Evolutionary conservation across 2,888 invertebrate genomes (phyloP), one percentile per base, ranked within the genome.

Genomic region (Chalcosyrphus nemorum): DNA sequence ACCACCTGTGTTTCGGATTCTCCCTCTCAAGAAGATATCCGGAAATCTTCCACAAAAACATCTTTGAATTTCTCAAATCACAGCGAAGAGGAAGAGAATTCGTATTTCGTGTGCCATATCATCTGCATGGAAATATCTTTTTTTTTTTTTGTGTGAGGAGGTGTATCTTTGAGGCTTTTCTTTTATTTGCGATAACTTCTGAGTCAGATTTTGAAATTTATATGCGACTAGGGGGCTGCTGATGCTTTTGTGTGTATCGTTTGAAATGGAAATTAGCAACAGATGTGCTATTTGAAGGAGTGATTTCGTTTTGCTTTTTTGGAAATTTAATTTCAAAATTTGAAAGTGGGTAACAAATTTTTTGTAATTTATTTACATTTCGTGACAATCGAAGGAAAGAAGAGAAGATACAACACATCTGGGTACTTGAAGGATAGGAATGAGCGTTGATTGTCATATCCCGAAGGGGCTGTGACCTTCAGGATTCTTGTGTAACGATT

Each of bases 261-360:
- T 66, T 75, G 57, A 66, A 57, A 75, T 75, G 65, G 47, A 75
- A 66, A 75, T 66, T 66, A 75, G 75, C 43, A 75, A 75, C 75
- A 66, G 65, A 75, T 66, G 56, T 6, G 45, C 47, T 13, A 2
- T 17, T 43, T 43, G 7, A 17, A 17, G 41, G n/a, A 43, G 7
- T 7, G 2, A 43, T 43, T 17, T 17, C 6, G 15, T 7, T 17
- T 15, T 43, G 4, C 2, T 41, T 15, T 7, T 7, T 17, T 43
- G 9, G 15, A 17, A 38, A 38, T 38, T 38, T 13, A 13, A 38
- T 38, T 38, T 13, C 5, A 13, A 38, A 13, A 38, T 35, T 35
- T n/a, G n/a, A n/a, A 38, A 56, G 19, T 6, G n/a, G 11, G 21
- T 3, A 35, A 56, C 19, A 56, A 7, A 21, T 35, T 54, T 19